A percentile compares a stretch with the other conserved stretches of the same genome.
These are phyloP conservation scores for Stegodyphus mimosarum DNA, from an alignment of 1,140 invertebrate genomes.

Conservation along the genomic window DNA sequence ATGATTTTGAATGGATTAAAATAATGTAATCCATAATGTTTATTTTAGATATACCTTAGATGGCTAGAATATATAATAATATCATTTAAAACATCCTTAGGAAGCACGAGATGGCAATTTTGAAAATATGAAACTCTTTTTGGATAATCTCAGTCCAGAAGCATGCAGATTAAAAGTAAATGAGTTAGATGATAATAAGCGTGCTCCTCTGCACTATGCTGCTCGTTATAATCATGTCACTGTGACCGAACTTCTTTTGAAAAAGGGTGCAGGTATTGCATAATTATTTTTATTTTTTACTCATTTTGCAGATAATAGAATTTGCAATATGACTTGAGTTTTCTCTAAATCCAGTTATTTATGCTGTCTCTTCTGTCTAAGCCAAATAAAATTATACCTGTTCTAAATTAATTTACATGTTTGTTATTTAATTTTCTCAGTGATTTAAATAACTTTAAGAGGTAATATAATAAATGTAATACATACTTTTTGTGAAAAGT, in stretches of 20 bases:
- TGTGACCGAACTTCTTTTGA: conserved; percentile 67
- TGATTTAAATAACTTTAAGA: too few species aligned
- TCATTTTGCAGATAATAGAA: too few species aligned
- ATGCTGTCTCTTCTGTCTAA: too few species aligned
- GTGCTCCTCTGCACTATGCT: conserved; percentile 69
- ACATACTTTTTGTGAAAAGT: too few species aligned
- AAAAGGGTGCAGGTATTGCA: conserved; percentile 66
- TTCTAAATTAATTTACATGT: too few species aligned
- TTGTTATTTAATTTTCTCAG: too few species aligned
- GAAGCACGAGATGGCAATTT: conserved; percentile 29
- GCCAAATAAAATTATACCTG: too few species aligned
- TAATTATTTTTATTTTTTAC: neutral
- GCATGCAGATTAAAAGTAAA: conserved; percentile 64
- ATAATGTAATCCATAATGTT: neutral
- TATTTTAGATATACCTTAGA: neutral
- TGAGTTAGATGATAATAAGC: conserved; percentile 66
- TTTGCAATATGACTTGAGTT: too few species aligned
- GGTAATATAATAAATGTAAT: too few species aligned
- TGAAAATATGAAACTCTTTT: neutral
- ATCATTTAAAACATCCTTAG: neutral
- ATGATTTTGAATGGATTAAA: neutral
- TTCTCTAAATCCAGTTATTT: too few species aligned
- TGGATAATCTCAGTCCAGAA: conserved; percentile 32
- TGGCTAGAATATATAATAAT: neutral
- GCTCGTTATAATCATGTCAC: conserved; percentile 68